Percentiles rank a stretch among this genome's conserved stretches.
These are phyloP conservation scores for Astreopora myriophthalma DNA, from an alignment of 64 coral and sea anemone genomes.

Conservation along the genomic window DNA sequence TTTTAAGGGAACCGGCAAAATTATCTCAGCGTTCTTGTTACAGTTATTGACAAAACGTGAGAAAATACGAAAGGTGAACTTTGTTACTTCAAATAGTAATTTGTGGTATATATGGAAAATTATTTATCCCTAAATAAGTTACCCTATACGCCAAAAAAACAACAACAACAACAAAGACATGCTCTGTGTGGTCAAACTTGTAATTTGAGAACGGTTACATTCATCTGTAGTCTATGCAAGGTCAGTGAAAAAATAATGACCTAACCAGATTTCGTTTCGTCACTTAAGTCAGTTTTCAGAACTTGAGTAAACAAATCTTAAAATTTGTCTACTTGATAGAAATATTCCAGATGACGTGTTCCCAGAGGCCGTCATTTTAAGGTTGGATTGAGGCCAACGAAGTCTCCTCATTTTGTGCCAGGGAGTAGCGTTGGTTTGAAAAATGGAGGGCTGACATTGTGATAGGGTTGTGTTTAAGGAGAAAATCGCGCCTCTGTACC, in stretches of 20 bases:
- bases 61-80: slow-evolving; percentile 24
- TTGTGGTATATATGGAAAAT: not conserved
- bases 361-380: slow-evolving; percentile 44
- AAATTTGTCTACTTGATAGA: not conserved
- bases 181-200: not conserved
- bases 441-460: not conserved
- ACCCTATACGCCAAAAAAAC: not conserved
- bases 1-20: slow-evolving; percentile 5
- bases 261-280: slow-evolving; percentile 2
- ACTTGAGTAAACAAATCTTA: slow-evolving; percentile 32
- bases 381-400: not conserved
- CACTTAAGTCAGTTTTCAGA: slow-evolving; percentile 17
- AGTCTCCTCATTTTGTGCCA: not conserved
- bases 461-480: too few species aligned
- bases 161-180: too few species aligned
- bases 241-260: slow-evolving; percentile 28
- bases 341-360: slow-evolving; percentile 40
- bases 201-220: not conserved
- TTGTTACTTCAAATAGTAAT: slow-evolving; percentile 27
- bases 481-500: not conserved
- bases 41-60: slow-evolving; percentile 45
- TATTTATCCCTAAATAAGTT: not conserved
- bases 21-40: slow-evolving; percentile 27
- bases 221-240: not conserved
- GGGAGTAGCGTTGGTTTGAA: not conserved